Evolutionary conservation across 1,140 invertebrate species (phyloP), one percentile per base, ranked within the genome.

Genomic region (Formica selysi): DNA sequence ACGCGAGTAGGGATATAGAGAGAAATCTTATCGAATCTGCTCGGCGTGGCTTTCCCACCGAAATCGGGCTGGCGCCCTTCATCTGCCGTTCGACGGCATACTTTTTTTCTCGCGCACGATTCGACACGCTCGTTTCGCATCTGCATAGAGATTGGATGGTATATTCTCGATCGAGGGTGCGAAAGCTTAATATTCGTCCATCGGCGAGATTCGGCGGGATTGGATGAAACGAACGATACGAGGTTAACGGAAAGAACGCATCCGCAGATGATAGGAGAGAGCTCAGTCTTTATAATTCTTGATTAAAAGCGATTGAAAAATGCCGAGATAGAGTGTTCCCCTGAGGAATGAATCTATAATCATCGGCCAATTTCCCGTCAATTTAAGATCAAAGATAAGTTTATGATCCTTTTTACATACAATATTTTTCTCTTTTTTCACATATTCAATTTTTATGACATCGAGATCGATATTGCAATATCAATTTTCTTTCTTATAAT

Each of bases 71-170:
- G 79, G 8, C 79, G 74, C 68, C 26, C 68, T 83, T 83, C 73
- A 83, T 83, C 68, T 74, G 79, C 29, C 54, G 38, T 83, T 74
- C 54, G 38, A 48, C 19, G 68, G 79, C 54, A 44, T n/a, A 48
- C 19, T 74, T 44, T 83, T 74, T 74, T 81, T 16, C 32, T 13
- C 32, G 16, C 44, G 1, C 51, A 26, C 19, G 26, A 67, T 61
- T 26, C 22, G 22, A 51, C 57, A 36, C 26, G 26, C 38, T 65
- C 76, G 74, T 87, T 71, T 83, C 74, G 62, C 80, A 91, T 91
- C 91, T 91, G 87, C 89, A 91, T 92, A 91, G 87, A 92, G 81
- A 91, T 92, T 89, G 91, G 86, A 87, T 88, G 38, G 29, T 38
- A 54, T 76, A 80, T 67, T 61, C 59, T 79, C 61, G 48, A 13